Evolutionary conservation across 2,797 vertebrate species (phyloP), one percentile per base, ranked within the genome.

Genomic region (Coluber constrictor): DNA sequence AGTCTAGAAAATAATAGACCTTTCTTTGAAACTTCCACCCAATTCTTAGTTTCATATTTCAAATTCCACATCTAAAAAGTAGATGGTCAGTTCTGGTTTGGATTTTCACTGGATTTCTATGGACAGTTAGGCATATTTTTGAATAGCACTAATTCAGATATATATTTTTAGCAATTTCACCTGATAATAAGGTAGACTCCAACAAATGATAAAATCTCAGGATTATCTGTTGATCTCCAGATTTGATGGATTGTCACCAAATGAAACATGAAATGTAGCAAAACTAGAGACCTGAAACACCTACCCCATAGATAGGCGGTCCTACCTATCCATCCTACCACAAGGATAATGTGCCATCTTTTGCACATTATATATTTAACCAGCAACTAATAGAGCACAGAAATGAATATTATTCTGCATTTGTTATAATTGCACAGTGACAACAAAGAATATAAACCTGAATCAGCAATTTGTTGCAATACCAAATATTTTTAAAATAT

Each of bases 401-500:
- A 87, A 90, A 56, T n/a, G 16, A 27, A 37, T 43, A 20, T 10
- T 86, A 56, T 43, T 51, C 93, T 59, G 12, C 16, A 29, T 66
- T 32, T 93, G 57, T 51, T 83, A 10, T 90, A 54, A 25, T 37
- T 83, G 47, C 25, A 83, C 57, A 66, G 47, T 89, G 63, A 79
- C 47, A 86, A 2, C 29, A 59, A 66, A 79, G 13, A 29, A n/a
- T 43, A 57, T 74, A 70, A 61, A 47, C 43, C 18, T 61, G 4
- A 43, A 94, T 54, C 43, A 23, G 56, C 43, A 25, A 12, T 55
- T 59, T 89, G 47, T 57, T 90, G n/a, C 61, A 51, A 59, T 43
- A 63, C 37, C 87, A 91, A 92, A 92, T 92, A 57, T n/a, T 93
- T 7, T 94, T 83, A 47, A 92, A 89, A 92, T 92, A 93, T 92